Evolutionary conservation across 2,797 vertebrate species (phyloP).

Genomic region (Danio jaintianensis): DNA sequence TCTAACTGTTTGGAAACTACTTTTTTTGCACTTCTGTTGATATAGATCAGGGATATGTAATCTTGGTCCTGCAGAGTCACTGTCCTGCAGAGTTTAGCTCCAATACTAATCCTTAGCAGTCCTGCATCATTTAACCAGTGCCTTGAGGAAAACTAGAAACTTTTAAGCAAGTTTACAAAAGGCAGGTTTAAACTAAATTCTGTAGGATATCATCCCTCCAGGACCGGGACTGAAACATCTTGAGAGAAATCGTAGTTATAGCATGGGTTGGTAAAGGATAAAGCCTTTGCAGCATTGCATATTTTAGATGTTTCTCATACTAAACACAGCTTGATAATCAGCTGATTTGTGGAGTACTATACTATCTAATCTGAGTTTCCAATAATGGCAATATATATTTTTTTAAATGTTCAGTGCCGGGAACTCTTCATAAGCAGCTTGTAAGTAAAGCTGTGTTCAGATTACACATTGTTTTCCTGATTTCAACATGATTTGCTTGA

Average conservation of each 20-base stretch:
- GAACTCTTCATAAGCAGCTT: background rate
- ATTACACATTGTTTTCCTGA: background rate
- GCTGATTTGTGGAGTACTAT: background rate
- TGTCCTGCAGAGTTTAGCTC: background rate
- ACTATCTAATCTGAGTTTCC: background rate
- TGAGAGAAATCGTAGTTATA: no score
- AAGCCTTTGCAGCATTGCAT: background rate
- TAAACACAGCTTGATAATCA: background rate
- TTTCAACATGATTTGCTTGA: no score
- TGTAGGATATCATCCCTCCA: background rate
- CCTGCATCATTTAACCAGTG: background rate
- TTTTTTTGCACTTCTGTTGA: conserved; percentile 5
- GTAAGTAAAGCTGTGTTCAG: no score
- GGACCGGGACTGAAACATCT: background rate
- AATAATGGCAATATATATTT: background rate
- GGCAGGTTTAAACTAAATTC: background rate
- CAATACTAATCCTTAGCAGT: background rate
- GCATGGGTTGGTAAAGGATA: background rate
- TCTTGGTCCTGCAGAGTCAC: background rate
- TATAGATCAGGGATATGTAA: background rate
- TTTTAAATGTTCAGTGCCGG: background rate
- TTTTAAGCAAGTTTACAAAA: background rate
- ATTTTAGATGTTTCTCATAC: background rate
- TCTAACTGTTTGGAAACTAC: conserved; percentile 26
- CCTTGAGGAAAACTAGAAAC: background rate